These are phyloP conservation scores for Pristionchus exspectatus DNA, from an alignment of 2,888 invertebrate species.

Conservation along the genomic window DNA sequence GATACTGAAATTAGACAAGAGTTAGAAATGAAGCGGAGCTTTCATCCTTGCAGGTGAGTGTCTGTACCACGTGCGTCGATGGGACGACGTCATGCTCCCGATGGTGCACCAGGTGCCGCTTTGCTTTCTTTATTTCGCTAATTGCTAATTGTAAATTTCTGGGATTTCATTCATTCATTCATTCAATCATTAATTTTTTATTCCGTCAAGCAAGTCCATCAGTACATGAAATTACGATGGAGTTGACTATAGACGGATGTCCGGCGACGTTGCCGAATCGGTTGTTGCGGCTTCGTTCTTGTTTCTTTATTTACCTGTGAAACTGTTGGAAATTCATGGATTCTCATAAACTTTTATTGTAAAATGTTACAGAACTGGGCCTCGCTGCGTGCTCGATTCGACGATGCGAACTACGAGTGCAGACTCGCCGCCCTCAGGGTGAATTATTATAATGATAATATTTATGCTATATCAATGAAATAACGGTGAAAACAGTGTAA, in stretches of 20 bases:
- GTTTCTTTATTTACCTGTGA: no score
- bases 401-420: conserved; percentile 59
- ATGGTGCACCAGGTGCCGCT: conserved; percentile 65
- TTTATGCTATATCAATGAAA: no score
- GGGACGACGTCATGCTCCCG: conserved; percentile 72
- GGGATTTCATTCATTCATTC: no score
- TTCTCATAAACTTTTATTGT: background rate
- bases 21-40: background rate
- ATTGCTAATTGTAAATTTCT: background rate
- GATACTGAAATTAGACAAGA: background rate
- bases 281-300: no score
- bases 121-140: background rate
- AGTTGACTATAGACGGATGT: no score
- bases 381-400: conserved; percentile 61
- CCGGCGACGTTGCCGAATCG: no score
- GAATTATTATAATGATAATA: no score
- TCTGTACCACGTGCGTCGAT: conserved; percentile 60
- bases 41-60: conserved; percentile 53
- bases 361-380: conserved; percentile 72
- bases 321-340: no score
- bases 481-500: no score
- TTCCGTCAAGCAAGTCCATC: no score
- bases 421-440: conserved; percentile 58
- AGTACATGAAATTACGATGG: no score
- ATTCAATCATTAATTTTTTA: no score